Conservation (phyloP, 2,113 vertebrate genomes). For the Pristiophorus japonicus region DNA sequence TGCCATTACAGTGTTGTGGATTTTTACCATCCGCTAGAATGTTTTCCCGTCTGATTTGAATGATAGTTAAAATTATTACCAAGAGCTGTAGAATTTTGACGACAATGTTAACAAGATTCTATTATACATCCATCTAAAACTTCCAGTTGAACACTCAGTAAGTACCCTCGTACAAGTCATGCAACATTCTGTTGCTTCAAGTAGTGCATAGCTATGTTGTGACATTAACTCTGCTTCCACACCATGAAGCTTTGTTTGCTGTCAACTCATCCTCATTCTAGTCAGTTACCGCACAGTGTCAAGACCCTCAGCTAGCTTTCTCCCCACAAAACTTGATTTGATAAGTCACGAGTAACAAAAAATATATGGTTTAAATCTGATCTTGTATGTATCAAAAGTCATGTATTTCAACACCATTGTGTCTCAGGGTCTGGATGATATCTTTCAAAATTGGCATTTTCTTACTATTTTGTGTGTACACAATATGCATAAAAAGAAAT, state of each 20-base stretch:
- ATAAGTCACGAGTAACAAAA: not conserved
- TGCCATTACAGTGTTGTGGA: not conserved
- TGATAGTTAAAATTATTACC: not conserved
- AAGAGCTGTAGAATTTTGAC: not conserved
- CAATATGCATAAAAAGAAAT: not conserved
- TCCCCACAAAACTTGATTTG: not conserved
- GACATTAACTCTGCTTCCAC: not conserved
- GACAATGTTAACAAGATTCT: not conserved
- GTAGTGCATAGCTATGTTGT: not conserved
- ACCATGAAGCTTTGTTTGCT: not conserved
- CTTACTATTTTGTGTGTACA: not conserved
- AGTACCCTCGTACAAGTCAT: not conserved
- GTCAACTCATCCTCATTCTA: not conserved
- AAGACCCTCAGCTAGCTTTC: not conserved
- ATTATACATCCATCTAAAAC: not conserved
- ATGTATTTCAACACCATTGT: not conserved
- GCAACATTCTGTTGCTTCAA: not conserved
- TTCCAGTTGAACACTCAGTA: not conserved
- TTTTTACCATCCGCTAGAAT: not conserved
- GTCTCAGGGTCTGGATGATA: not conserved
- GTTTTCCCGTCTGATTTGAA: not conserved
- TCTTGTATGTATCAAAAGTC: not conserved
- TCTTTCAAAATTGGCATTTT: not conserved
- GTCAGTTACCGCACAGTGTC: not conserved
- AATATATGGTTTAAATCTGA: not conserved